Base-by-base conservation (phyloP, 2,113 vertebrate species). In the Heliornis fulica region DNA sequence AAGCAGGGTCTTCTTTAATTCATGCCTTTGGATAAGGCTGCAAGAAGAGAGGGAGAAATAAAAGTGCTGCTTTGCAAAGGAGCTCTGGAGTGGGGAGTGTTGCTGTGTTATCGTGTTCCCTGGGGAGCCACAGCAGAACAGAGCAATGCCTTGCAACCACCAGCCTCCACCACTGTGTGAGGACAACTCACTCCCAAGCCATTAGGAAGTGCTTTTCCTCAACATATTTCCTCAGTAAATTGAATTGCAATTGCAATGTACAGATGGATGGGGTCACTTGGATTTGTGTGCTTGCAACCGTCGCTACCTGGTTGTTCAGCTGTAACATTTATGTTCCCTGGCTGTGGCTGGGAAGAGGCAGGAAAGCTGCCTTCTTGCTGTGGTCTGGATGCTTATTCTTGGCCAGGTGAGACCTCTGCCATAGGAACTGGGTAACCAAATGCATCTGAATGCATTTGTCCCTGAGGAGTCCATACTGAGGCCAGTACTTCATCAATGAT, bases 141-240 rank as follows among this genome's bases (percentile, higher is more conserved):
- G 13, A 77, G 22, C 0, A 0, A 66, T 53, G 41, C 25, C 0
- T 0, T 59, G 43, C 20, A 65, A 7, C 36, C 40, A 18, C 76
- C 15, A 48, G 11, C 38, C 34, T 45, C 15, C 65, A 46, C 36
- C 0, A 0, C 51, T 86, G 31, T 2, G 6, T 3, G 1, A 80
- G 31, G 40, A 32, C 43, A 63, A 23, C 68, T 74, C 11, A 7
- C 25, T 87, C 77, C 70, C 34, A 72, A 92, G 64, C 26, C 32
- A 77, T 38, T 43, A 83, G 41, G 46, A 94, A 50, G 38, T 81
- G 23, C 29, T 70, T 77, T 93, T 81, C 29, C 41, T 90, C 50
- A 50, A 25, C 32, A 74, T 70, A 36, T 83, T 92, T 93, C 72
- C 75, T 70, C 59, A 66, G 51, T 63, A 77, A 95, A 92, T 90